Conservation (phyloP, 2,113 vertebrate species). For the Galeopterus variegatus region DNA sequence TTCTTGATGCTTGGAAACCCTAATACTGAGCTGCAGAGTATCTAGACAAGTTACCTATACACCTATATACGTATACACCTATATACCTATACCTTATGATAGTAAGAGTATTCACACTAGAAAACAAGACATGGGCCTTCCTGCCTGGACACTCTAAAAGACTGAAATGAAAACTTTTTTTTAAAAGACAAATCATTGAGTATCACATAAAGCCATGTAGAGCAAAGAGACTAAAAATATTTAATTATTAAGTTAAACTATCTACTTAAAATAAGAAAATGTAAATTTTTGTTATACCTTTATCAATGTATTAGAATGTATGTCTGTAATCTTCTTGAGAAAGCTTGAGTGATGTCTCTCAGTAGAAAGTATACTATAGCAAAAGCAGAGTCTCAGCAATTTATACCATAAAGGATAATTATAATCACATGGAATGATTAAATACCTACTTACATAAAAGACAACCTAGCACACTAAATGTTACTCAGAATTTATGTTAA, state of each 20-base stretch:
- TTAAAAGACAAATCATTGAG: not conserved
- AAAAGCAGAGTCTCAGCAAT: not conserved
- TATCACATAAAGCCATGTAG: not conserved
- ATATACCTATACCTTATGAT: too few species aligned
- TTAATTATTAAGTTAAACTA: conserved; percentile 50
- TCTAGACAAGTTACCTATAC: not conserved
- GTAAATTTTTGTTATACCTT: not conserved
- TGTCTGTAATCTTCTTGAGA: not conserved
- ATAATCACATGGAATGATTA: not conserved
- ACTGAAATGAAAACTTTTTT: not conserved
- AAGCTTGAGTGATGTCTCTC: not conserved
- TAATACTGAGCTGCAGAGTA: not conserved
- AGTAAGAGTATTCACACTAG: not conserved
- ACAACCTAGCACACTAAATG: not conserved
- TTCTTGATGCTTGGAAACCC: not conserved
- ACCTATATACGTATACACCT: too few species aligned
- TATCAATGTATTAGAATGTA: not conserved
- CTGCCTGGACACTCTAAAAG: not conserved
- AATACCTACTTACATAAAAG: not conserved
- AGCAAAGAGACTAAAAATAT: not conserved
- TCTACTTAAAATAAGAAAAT: not conserved
- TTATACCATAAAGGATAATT: not conserved
- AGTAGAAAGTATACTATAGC: not conserved
- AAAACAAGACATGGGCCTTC: not conserved
- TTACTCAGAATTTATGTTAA: conserved; percentile 43